Conservation (phyloP, 2,113 vertebrate species). For the Heterocephalus glaber region DNA sequence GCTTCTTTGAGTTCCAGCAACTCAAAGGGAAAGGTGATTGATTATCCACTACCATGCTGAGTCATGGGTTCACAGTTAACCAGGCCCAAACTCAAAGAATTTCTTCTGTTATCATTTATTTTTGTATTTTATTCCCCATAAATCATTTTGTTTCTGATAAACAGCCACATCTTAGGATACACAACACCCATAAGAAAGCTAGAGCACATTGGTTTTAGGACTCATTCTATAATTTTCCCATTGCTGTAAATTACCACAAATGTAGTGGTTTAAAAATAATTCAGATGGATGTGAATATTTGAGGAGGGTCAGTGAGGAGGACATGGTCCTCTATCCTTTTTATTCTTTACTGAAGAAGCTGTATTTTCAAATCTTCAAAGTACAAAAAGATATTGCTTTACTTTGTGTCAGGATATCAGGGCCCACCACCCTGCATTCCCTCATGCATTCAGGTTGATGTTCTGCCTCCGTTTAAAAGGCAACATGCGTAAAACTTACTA, state of each 20-base stretch:
- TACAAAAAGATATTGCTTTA: background rate
- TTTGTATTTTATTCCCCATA: background rate
- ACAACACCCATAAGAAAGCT: background rate
- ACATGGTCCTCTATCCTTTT: background rate
- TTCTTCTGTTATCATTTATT: background rate
- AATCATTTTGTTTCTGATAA: background rate
- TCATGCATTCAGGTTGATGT: background rate
- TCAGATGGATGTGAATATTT: background rate
- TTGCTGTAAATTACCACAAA: background rate
- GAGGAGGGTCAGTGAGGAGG: background rate
- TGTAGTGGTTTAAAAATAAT: background rate
- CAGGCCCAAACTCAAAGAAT: background rate
- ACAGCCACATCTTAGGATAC: background rate
- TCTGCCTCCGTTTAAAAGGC: background rate
- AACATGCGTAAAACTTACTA: background rate
- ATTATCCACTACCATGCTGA: background rate
- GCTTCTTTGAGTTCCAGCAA: background rate
- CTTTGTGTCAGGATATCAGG: background rate
- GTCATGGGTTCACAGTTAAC: background rate
- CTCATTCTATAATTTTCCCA: background rate
- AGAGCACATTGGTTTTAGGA: background rate
- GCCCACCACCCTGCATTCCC: background rate
- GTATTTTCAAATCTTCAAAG: background rate
- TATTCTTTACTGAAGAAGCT: background rate
- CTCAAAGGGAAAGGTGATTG: background rate